phyloP scores from a whole-genome alignment of 2,888 invertebrate species.

The Ferdinandea cuprea region DNA sequence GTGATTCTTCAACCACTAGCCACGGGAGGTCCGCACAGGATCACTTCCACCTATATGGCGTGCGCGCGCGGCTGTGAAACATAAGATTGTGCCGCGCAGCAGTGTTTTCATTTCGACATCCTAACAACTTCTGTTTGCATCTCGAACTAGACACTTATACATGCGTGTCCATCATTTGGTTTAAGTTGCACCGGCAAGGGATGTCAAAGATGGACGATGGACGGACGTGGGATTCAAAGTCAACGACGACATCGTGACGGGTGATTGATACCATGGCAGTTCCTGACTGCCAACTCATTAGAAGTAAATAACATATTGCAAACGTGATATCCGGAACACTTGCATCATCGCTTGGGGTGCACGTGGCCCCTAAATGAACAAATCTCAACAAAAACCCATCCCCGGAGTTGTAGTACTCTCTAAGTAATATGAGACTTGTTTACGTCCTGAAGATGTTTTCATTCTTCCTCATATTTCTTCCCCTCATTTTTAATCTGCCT shows the following conservation, averaged over 20 bases:
- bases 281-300: slow-evolving; percentile 45
- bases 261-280: slow-evolving; percentile 48
- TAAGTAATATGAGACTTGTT: slow-evolving; percentile 36
- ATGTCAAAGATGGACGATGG: slow-evolving; percentile 22
- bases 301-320: neutral
- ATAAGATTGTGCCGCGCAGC: neutral
- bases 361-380: slow-evolving; percentile 54
- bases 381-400: slow-evolving; percentile 3
- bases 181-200: neutral
- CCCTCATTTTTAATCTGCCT: slow-evolving; percentile 12
- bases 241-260: slow-evolving; percentile 7
- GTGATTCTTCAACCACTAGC: slow-evolving; percentile 37
- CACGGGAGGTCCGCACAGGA: slow-evolving; percentile 38
- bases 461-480: slow-evolving; percentile 38
- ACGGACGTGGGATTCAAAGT: slow-evolving; percentile 20
- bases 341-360: slow-evolving; percentile 41
- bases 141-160: slow-evolving; percentile 29
- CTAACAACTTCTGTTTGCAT: slow-evolving; percentile 25
- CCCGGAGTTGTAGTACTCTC: neutral
- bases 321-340: slow-evolving; percentile 30
- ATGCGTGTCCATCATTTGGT: slow-evolving; percentile 38
- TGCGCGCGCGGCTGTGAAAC: too few species aligned
- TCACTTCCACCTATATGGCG: slow-evolving; percentile 5
- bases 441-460: slow-evolving; percentile 39
- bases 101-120: slow-evolving; percentile 10